These are phyloP conservation scores for Acleris sparsana DNA, from an alignment of 2,888 invertebrate species.

Conservation along the genomic window DNA sequence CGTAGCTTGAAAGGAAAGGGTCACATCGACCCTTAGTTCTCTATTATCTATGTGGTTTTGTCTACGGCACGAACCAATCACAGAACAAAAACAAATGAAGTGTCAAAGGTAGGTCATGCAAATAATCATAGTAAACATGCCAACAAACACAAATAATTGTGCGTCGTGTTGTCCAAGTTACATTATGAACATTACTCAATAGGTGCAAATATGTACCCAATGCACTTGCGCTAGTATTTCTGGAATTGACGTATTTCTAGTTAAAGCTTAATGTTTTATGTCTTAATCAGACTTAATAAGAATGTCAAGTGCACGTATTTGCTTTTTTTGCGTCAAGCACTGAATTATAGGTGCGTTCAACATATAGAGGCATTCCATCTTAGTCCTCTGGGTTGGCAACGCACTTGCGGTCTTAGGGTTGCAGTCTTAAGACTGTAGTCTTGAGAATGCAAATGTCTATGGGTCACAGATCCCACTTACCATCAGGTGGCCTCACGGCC, in stretches of 20 bases:
- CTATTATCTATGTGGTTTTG: too few species aligned
- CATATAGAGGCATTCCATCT: too few species aligned
- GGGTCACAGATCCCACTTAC: too few species aligned
- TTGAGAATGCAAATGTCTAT: too few species aligned
- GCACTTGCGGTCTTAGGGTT: too few species aligned
- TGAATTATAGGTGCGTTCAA: too few species aligned
- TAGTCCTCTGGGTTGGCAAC: too few species aligned
- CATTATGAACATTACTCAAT: slow-evolving; percentile 48
- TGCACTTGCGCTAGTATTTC: slow-evolving; percentile 22
- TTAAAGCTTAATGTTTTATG: slow-evolving; percentile 19
- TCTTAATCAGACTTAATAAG: slow-evolving; percentile 8
- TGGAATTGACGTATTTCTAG: slow-evolving; percentile 11
- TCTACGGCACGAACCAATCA: not conserved
- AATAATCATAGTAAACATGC: slow-evolving; percentile 46
- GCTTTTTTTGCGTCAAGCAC: too few species aligned
- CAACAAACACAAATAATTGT: slow-evolving; percentile 59
- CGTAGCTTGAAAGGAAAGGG: too few species aligned
- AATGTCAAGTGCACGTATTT: not conserved
- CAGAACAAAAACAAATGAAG: slow-evolving; percentile 48
- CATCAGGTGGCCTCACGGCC: too few species aligned
- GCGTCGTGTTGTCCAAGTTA: slow-evolving; percentile 45
- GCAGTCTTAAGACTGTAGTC: too few species aligned
- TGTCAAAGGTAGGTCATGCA: slow-evolving; percentile 59
- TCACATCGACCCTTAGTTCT: too few species aligned
- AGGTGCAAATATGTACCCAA: slow-evolving; percentile 39